Evolutionary conservation across 2,888 invertebrate genomes (phyloP).

Genomic region (Amphipyra tragopoginis): DNA sequence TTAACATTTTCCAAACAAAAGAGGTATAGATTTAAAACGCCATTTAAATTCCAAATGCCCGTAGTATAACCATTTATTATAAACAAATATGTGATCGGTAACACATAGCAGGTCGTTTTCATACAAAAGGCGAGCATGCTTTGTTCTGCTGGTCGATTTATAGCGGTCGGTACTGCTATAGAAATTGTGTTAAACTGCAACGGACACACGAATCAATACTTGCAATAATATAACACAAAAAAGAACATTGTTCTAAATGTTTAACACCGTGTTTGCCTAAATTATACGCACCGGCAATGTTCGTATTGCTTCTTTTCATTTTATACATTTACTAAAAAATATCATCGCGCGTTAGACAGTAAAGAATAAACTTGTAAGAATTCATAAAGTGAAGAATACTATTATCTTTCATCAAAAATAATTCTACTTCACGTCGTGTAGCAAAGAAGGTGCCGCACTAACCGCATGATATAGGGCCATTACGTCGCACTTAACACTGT

Average conservation of each 20-base stretch:
- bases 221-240: neutral
- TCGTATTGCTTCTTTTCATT: too few relatives aligned
- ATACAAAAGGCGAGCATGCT: slow-evolving; percentile 73
- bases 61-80: slow-evolving; percentile 57
- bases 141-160: slow-evolving; percentile 78
- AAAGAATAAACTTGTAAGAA: neutral
- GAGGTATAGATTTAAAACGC: slow-evolving; percentile 41
- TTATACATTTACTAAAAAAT: too few relatives aligned
- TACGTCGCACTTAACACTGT: slow-evolving; percentile 73
- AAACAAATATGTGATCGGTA: slow-evolving; percentile 75
- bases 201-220: slow-evolving; percentile 11
- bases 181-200: slow-evolving; percentile 38
- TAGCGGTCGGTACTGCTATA: slow-evolving; percentile 58
- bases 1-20: slow-evolving; percentile 51
- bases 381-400: neutral
- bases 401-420: slow-evolving; percentile 1
- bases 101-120: slow-evolving; percentile 77
- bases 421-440: neutral
- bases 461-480: slow-evolving; percentile 69
- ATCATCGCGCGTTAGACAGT: too few relatives aligned
- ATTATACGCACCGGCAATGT: too few relatives aligned
- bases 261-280: too few relatives aligned
- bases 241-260: too few relatives aligned
- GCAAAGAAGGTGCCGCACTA: slow-evolving; percentile 20
- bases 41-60: slow-evolving; percentile 53